Percentiles rank a stretch among this genome's conserved stretches.
phyloP scores from a whole-genome alignment of 2,797 vertebrate genomes.

The Mastacembelus armatus region DNA sequence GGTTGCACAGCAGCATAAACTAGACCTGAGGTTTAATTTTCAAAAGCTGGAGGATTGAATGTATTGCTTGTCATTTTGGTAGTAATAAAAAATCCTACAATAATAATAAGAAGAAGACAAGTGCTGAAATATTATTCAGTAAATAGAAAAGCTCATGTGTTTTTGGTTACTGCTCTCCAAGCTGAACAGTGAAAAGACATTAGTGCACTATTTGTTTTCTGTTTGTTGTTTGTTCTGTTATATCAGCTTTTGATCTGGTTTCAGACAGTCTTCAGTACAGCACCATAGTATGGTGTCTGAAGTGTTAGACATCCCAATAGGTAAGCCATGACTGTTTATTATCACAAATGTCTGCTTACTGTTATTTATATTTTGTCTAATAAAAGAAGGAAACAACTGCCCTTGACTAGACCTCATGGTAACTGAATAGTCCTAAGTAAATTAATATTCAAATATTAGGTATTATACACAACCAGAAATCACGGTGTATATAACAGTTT shows the following conservation, averaged over 20 bases:
- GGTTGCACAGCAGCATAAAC: not conserved
- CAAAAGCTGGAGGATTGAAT: no score
- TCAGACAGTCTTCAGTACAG: conserved; percentile 62
- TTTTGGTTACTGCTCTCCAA: conserved; percentile 11
- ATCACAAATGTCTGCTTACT: conserved; percentile 33
- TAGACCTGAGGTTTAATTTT: no score
- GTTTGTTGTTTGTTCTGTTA: not conserved
- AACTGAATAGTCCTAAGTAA: no score
- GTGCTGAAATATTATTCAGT: not conserved
- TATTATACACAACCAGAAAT: not conserved
- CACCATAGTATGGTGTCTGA: conserved; percentile 27
- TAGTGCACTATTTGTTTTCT: conserved; percentile 8
- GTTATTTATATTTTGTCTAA: no score
- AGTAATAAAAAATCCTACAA: not conserved
- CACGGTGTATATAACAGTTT: conserved; percentile 4
- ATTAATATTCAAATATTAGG: not conserved
- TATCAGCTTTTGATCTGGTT: conserved; percentile 53
- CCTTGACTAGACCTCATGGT: no score
- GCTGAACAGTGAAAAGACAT: conserved; percentile 24
- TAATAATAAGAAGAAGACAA: not conserved
- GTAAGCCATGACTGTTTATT: conserved; percentile 58
- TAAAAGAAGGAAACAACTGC: no score
- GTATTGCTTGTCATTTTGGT: not conserved
- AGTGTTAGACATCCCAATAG: conserved; percentile 39
- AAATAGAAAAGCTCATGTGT: conserved; percentile 2